These are phyloP conservation scores for Thecophora atra DNA, from an alignment of 2,888 invertebrate genomes.

Conservation along the genomic window DNA sequence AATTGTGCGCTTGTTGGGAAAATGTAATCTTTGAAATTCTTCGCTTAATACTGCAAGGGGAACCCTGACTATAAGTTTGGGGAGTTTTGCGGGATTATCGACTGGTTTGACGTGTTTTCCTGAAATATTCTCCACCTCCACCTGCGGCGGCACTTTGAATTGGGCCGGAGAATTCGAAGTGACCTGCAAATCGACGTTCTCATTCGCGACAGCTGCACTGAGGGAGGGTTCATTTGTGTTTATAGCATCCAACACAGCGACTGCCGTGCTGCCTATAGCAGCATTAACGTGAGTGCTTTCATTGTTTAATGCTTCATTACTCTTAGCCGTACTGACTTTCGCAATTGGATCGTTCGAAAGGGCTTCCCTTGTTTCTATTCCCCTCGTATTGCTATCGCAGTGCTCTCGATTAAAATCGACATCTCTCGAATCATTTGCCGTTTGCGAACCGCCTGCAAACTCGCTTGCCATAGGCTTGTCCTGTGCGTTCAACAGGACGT, in stretches of 20 bases:
- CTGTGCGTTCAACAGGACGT: not conserved
- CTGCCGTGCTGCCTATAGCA: not conserved
- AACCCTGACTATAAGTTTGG: conserved; percentile 41
- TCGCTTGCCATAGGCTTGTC: not conserved
- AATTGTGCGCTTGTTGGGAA: conserved; percentile 28
- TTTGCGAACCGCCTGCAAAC: not conserved
- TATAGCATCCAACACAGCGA: not conserved
- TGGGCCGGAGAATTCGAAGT: not conserved
- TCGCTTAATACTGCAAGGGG: conserved; percentile 43
- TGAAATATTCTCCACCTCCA: not conserved
- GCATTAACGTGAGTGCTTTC: not conserved
- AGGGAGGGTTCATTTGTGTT: not conserved
- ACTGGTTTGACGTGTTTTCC: not conserved
- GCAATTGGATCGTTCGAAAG: conserved; percentile 9
- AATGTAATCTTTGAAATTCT: conserved; percentile 44
- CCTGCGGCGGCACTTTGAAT: not conserved
- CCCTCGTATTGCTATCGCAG: too few relatives aligned
- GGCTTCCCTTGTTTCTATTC: not conserved
- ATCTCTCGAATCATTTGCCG: not conserved
- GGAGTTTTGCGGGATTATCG: not conserved
- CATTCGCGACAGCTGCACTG: not conserved
- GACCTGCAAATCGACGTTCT: not conserved
- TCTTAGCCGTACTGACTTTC: not conserved
- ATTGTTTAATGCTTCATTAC: not conserved
- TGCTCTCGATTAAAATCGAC: not conserved